Evolutionary conservation across 2,797 vertebrate species (phyloP).

Genomic region (Microctenopoma stevenorrisi): DNA sequence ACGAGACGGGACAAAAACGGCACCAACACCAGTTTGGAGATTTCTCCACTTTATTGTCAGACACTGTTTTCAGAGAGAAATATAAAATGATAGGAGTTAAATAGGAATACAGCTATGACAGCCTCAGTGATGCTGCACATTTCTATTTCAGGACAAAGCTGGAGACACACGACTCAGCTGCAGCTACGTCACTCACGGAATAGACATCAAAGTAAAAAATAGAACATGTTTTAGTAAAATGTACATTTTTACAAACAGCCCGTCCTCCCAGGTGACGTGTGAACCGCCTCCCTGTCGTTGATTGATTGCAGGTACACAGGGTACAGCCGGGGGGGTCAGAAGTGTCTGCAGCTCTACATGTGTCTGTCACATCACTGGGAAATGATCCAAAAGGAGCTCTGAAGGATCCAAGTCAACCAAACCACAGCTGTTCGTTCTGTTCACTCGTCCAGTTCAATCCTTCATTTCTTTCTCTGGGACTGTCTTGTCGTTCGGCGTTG

Average conservation of each 20-base stretch:
- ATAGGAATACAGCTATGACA: constrained; percentile 35
- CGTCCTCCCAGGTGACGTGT: not conserved
- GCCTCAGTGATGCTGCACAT: not conserved
- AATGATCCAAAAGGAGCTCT: not conserved
- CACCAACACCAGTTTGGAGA: not conserved
- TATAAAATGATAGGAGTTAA: not conserved
- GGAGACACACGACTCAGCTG: constrained; percentile 6
- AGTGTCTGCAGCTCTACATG: not conserved
- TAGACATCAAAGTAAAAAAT: not conserved
- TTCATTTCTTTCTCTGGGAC: constrained; percentile 1
- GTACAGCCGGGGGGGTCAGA: not conserved
- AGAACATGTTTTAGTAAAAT: not conserved
- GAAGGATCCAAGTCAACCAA: not conserved
- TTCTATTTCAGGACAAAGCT: not conserved
- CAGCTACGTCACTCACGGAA: not conserved
- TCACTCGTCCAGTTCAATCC: constrained; percentile 20
- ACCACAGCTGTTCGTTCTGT: not conserved
- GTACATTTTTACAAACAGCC: not conserved
- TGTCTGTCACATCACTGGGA: not conserved
- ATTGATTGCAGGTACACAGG: not conserved
- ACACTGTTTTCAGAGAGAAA: constrained; percentile 21
- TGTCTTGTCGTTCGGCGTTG: not conserved
- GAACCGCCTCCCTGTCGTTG: no score
- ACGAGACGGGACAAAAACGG: no score
- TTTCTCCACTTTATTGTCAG: constrained; percentile 34